These are phyloP conservation scores for Cathartes aura DNA, from an alignment of 2,113 vertebrate genomes.

Conservation along the genomic window DNA sequence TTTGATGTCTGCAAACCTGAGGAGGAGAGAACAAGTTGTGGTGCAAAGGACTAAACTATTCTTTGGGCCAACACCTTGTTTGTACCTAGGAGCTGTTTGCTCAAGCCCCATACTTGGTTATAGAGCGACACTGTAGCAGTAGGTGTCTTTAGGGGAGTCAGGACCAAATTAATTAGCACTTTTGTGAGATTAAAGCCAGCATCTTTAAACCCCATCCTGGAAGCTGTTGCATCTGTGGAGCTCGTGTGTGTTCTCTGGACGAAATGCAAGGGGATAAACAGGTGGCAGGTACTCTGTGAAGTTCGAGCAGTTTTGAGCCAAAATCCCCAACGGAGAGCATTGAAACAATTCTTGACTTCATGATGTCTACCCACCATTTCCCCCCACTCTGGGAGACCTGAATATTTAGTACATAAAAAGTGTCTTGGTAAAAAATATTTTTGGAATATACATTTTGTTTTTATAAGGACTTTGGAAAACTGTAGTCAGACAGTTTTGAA, in stretches of 20 bases:
- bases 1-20: neutral
- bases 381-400: neutral
- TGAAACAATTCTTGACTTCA: neutral
- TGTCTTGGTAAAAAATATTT: neutral
- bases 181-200: neutral
- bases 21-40: neutral
- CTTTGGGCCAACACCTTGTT: neutral
- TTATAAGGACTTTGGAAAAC: neutral
- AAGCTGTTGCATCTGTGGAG: neutral
- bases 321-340: neutral
- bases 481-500: neutral
- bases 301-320: neutral
- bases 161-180: neutral
- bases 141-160: neutral
- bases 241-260: neutral
- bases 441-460: neutral
- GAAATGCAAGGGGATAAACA: neutral
- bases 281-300: neutral
- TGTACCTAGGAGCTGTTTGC: neutral
- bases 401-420: neutral
- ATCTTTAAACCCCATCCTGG: neutral
- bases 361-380: neutral
- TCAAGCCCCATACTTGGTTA: neutral
- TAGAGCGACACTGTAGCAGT: neutral
- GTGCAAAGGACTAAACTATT: neutral